These are phyloP conservation scores for Synergus japonicus DNA, from an alignment of 2,888 invertebrate species.

Conservation along the genomic window DNA sequence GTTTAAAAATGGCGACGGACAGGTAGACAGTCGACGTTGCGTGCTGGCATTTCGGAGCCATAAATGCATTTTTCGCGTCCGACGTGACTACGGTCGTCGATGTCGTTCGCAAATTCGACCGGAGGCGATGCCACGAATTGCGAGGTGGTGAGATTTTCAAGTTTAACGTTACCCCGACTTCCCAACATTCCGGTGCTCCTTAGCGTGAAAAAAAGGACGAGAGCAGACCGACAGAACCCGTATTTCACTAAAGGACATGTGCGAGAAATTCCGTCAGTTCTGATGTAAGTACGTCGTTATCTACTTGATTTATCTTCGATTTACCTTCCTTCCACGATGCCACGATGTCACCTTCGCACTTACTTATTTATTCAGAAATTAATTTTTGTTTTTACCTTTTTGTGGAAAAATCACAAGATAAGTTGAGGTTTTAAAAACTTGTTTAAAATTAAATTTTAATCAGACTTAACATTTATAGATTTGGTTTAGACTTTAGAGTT, in stretches of 20 bases:
- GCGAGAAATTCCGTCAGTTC: slow-evolving; percentile 35
- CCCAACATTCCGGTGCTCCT: slow-evolving; percentile 45
- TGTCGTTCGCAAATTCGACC: slow-evolving; percentile 1
- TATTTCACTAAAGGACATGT: slow-evolving; percentile 39
- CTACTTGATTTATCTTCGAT: slow-evolving; percentile 24
- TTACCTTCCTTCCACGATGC: slow-evolving; percentile 8
- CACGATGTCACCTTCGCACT: slow-evolving; percentile 24
- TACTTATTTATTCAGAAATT: slow-evolving; percentile 35
- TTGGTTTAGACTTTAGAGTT: background rate
- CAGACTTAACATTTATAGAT: background rate
- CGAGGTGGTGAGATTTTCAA: slow-evolving; percentile 9
- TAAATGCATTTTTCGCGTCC: slow-evolving; percentile 46
- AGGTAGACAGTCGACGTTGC: slow-evolving; percentile 62
- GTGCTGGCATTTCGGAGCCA: slow-evolving; percentile 62
- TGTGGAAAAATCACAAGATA: background rate
- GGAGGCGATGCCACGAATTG: slow-evolving; percentile 19
- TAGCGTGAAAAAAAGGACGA: slow-evolving; percentile 42
- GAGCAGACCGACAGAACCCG: slow-evolving; percentile 44
- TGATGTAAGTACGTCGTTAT: slow-evolving; percentile 38
- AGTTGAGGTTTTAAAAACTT: background rate
- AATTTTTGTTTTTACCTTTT: slow-evolving; percentile 23
- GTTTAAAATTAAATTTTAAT: background rate
- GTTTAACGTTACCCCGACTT: background rate
- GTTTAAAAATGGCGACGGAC: slow-evolving; percentile 74
- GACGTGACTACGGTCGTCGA: slow-evolving; percentile 14